These are phyloP conservation scores for Dendrocincla tyrannina DNA, from an alignment of 2,797 vertebrate genomes.

Conservation along the genomic window DNA sequence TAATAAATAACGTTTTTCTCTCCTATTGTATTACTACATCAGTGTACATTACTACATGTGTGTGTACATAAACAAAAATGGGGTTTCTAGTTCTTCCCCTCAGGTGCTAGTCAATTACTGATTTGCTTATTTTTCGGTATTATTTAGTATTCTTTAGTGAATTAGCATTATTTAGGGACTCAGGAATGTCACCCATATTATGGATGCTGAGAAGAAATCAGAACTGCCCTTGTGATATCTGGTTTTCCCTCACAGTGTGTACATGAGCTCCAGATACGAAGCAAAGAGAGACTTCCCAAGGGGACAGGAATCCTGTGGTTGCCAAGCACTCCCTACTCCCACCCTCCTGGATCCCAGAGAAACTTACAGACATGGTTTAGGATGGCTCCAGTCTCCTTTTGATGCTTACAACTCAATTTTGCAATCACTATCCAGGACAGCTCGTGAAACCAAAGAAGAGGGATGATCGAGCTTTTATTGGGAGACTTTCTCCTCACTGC, in stretches of 20 bases:
- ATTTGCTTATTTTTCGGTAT: background rate
- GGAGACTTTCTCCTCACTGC: conserved; percentile 27
- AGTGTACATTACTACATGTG: background rate
- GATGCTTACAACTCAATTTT: background rate
- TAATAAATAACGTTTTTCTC: background rate
- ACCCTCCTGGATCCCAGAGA: background rate
- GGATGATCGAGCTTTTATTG: conserved; percentile 40
- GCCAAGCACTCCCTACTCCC: background rate
- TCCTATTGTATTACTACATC: background rate
- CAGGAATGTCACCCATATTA: background rate
- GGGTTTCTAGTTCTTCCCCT: background rate
- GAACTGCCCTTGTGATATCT: background rate
- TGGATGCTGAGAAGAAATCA: background rate
- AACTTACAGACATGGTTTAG: background rate
- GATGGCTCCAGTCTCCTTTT: conserved; percentile 9
- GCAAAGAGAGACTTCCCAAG: background rate
- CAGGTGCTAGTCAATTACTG: background rate
- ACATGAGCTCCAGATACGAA: accelerated
- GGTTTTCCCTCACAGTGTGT: accelerated
- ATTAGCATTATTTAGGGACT: background rate
- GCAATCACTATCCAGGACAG: background rate
- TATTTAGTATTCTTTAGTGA: background rate
- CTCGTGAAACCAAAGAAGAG: conserved; percentile 53
- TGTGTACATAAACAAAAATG: background rate
- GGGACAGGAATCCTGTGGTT: background rate